Conservation (phyloP, 2,888 invertebrate species). For the Hydropsyche betteni region DNA sequence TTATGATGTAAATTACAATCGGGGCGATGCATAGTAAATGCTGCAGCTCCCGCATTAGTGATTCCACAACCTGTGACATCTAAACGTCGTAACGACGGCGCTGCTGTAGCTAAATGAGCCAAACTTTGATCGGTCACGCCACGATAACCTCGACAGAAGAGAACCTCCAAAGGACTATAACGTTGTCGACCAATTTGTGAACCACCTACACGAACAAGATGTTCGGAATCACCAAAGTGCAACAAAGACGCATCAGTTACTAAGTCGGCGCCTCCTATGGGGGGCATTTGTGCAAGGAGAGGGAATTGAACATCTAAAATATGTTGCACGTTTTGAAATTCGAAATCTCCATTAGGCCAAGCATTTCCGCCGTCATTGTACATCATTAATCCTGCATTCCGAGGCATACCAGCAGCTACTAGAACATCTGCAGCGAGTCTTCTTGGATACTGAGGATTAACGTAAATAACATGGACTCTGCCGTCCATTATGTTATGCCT, state of each 20-base stretch:
- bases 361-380: conserved; percentile 8
- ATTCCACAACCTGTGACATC: conserved; percentile 76
- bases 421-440: conserved; percentile 54
- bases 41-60: conserved; percentile 68
- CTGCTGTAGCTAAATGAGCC: conserved; percentile 68
- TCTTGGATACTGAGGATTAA: conserved; percentile 56
- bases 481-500: conserved; percentile 39
- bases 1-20: conserved; percentile 63
- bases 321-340: conserved; percentile 14
- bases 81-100: conserved; percentile 67
- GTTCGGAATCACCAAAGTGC: conserved; percentile 58
- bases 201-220: conserved; percentile 57
- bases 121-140: conserved; percentile 72
- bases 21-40: conserved; percentile 69
- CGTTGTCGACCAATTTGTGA: conserved; percentile 7
- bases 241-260: conserved; percentile 59
- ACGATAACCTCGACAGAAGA: conserved; percentile 69
- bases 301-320: conserved; percentile 32
- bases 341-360: conserved; percentile 25
- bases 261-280: conserved; percentile 54
- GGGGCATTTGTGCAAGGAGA: conserved; percentile 25
- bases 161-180: conserved; percentile 58
- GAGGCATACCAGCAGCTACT: conserved; percentile 41
- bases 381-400: conserved; percentile 31
- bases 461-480: conserved; percentile 55